Evolutionary conservation across 2,113 vertebrate species (phyloP).

Genomic region (Conger conger): DNA sequence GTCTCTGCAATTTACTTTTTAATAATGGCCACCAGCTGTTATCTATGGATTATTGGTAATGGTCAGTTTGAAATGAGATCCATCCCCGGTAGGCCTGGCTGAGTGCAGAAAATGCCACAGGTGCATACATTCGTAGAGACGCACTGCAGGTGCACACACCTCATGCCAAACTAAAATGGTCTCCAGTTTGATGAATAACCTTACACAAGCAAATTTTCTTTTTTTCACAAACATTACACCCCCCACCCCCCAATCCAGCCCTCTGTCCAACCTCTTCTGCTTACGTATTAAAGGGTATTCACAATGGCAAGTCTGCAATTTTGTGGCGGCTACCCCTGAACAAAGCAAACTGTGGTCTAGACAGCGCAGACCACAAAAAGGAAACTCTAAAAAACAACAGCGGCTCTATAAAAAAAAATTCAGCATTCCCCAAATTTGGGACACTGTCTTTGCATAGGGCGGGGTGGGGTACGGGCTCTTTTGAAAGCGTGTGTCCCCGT

Average conservation of each 20-base stretch:
- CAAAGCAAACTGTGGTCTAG: constrained; percentile 59
- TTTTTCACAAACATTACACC: constrained; percentile 46
- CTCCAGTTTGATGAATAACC: neutral
- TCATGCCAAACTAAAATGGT: neutral
- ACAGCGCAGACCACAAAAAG: constrained; percentile 55
- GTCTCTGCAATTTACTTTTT: neutral
- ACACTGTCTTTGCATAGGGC: constrained; percentile 40
- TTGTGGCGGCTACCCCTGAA: constrained; percentile 48
- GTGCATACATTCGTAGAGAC: neutral
- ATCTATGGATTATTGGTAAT: neutral
- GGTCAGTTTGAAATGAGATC: neutral
- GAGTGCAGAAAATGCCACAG: neutral
- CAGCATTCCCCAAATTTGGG: constrained; percentile 18
- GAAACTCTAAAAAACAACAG: constrained; percentile 56
- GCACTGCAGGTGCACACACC: neutral
- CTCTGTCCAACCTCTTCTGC: constrained; percentile 46
- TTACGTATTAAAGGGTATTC: constrained; percentile 55
- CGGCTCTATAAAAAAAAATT: constrained; percentile 61
- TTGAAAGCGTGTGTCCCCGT: constrained; percentile 26
- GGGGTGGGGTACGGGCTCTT: constrained; percentile 14
- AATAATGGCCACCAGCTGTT: neutral
- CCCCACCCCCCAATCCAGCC: constrained; percentile 43
- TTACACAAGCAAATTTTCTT: constrained; percentile 27
- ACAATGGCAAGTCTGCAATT: constrained; percentile 60
- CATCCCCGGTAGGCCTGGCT: neutral